A percentile compares a stretch with the other conserved stretches of the same genome.
Evolutionary conservation across 2,113 vertebrate genomes (phyloP).

Genomic region (Megaceryle torquata): DNA sequence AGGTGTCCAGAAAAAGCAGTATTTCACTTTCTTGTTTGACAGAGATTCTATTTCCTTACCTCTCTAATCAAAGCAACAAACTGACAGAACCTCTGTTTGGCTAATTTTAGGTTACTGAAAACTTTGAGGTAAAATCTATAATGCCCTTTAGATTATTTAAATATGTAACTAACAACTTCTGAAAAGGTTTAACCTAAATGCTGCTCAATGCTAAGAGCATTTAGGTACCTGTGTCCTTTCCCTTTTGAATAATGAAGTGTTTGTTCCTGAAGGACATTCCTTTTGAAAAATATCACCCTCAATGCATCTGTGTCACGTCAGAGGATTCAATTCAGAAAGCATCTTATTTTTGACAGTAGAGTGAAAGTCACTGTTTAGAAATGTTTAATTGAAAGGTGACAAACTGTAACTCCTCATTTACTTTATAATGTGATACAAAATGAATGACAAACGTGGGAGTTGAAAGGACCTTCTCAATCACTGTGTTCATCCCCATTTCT

Average conservation of each 20-base stretch:
- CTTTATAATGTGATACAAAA: not conserved
- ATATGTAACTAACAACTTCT: not conserved
- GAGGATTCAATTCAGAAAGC: not conserved
- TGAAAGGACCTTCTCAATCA: not conserved
- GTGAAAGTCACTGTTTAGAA: not conserved
- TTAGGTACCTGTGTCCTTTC: not conserved
- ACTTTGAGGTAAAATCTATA: not conserved
- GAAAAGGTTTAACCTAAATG: not conserved
- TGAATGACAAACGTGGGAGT: not conserved
- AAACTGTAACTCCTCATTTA: not conserved
- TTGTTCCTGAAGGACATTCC: not conserved
- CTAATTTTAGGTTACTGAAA: not conserved
- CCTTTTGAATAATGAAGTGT: not conserved
- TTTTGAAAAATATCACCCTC: not conserved
- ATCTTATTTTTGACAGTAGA: not conserved
- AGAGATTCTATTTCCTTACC: not conserved
- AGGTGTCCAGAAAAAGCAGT: not conserved
- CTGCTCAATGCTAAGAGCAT: not conserved
- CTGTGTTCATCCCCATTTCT: not conserved
- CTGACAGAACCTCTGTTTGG: not conserved
- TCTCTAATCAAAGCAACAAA: not conserved
- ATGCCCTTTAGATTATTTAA: not conserved
- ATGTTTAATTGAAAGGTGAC: not conserved
- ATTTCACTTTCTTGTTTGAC: not conserved
- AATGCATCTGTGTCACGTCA: not conserved